Base-by-base conservation (phyloP, 2,797 vertebrate species). In the Catamblyrhynchus diadema region DNA sequence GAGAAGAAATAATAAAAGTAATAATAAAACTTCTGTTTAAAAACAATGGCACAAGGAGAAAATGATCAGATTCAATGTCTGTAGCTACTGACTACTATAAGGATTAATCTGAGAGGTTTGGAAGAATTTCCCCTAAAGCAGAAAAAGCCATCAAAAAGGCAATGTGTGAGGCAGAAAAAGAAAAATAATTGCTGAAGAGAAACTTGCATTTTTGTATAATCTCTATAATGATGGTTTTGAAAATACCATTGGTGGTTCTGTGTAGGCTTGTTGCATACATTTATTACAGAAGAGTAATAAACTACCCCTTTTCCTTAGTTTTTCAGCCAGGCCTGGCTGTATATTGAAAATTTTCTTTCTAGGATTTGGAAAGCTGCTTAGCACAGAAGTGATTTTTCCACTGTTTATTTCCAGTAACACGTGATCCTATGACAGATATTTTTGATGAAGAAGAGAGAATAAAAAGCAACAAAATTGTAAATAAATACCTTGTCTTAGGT, bases 101-200 rank as follows among this genome's bases (percentile, higher is more conserved):
- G 10, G 56, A 88, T 94, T 95, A 92, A 87, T 80, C 53, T 75
- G 67, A 78, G 61, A 87, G 6, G 7, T 69, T 77, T 92, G 90
- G 85, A 96, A 94, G 83, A 85, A 93, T 93, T 96, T 90, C 53
- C 67, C 89, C 85, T 83, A 60, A 70, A 95, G 94, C 88, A 96
- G 95, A 89, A 93, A 93, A 95, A 96, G 16, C 32, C 45, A 92
- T 96, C 86, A 86, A 91, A 94, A 95, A 75, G 30, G 37, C 86
- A 83, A 60, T 28, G 35, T 94, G 70, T 93, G 67, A 91, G 86
- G 82, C 65, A 91, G 30, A 12, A 81, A 80, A 81, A 78, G 3
- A 25, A 30, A 57, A 20, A 16, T 53, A 20, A 37, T 25, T 3
- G 14, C 30, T 73, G 42, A 84, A 71, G n/a, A 50, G 77, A 64